Evolutionary conservation across 2,888 invertebrate genomes (phyloP).

Genomic region (Andrena marginata): DNA sequence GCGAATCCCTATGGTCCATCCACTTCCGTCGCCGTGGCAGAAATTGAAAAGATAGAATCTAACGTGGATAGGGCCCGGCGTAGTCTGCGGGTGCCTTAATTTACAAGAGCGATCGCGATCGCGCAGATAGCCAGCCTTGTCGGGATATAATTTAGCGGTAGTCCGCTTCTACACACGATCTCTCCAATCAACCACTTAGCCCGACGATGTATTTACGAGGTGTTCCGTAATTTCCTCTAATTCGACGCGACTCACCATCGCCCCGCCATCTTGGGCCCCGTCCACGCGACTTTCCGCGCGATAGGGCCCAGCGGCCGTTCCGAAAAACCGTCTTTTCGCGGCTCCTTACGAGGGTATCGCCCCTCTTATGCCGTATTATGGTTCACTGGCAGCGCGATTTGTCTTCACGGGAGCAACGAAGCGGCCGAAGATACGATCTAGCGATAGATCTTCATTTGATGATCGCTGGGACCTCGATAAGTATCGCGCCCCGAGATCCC

Average conservation of each 20-base stretch:
- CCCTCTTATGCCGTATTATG: conserved; percentile 40
- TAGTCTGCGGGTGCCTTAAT: conserved; percentile 69
- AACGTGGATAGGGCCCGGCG: conserved; percentile 29
- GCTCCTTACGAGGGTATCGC: neutral
- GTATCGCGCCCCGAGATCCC: conserved; percentile 48
- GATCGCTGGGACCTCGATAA: conserved; percentile 59
- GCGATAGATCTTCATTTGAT: conserved; percentile 76
- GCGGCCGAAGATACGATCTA: conserved; percentile 51
- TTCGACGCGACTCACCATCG: conserved; percentile 76
- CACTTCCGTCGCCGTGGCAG: neutral
- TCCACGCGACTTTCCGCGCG: conserved; percentile 35
- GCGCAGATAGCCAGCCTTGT: conserved; percentile 74
- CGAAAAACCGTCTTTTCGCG: neutral
- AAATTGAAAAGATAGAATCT: conserved; percentile 50
- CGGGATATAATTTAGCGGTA: conserved; percentile 85
- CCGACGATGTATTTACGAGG: conserved; percentile 85
- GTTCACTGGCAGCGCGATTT: conserved; percentile 48
- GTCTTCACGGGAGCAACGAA: conserved; percentile 39
- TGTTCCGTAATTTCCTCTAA: conserved; percentile 85
- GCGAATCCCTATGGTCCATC: neutral
- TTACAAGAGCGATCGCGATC: conserved; percentile 78
- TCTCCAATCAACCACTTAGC: conserved; percentile 85
- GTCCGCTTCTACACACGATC: conserved; percentile 79
- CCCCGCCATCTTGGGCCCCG: conserved; percentile 35
- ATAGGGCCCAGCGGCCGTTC: neutral